Percentiles rank a stretch among this genome's conserved stretches.
Evolutionary conservation across 2,888 invertebrate species (phyloP).

Genomic region (Podotricha telesiphe): DNA sequence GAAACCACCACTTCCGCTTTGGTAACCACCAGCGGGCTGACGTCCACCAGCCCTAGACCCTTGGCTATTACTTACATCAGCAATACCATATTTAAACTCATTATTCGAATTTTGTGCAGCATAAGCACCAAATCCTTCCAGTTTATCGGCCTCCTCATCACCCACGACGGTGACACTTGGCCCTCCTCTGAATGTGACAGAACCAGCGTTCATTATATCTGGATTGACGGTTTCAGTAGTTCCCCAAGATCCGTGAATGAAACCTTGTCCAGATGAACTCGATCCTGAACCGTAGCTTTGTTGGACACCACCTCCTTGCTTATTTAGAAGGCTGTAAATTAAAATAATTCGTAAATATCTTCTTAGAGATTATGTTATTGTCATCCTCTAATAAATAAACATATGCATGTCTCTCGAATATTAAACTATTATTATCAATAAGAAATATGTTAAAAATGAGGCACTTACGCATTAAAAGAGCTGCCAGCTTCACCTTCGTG

Average conservation of each 20-base stretch:
- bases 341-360: constrained; percentile 2
- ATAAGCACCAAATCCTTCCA: constrained; percentile 68
- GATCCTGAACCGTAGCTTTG: constrained; percentile 40
- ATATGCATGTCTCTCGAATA: no score
- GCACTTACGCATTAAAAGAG: constrained; percentile 72
- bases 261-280: constrained; percentile 58
- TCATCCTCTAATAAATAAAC: no score
- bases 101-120: constrained; percentile 72
- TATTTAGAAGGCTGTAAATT: constrained; percentile 56
- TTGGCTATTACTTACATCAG: constrained; percentile 61
- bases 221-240: constrained; percentile 79
- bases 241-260: constrained; percentile 71
- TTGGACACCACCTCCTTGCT: constrained; percentile 45
- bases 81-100: constrained; percentile 72
- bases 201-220: constrained; percentile 72
- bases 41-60: constrained; percentile 44
- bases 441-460: not conserved
- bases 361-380: not conserved
- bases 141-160: constrained; percentile 68
- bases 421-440: not conserved
- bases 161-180: constrained; percentile 69
- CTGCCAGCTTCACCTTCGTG: constrained; percentile 76
- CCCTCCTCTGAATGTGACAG: constrained; percentile 61
- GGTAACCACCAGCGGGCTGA: constrained; percentile 43
- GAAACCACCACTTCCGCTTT: constrained; percentile 38